Conservation (phyloP, 2,797 vertebrate species). For the Myotis vivesi region DNA sequence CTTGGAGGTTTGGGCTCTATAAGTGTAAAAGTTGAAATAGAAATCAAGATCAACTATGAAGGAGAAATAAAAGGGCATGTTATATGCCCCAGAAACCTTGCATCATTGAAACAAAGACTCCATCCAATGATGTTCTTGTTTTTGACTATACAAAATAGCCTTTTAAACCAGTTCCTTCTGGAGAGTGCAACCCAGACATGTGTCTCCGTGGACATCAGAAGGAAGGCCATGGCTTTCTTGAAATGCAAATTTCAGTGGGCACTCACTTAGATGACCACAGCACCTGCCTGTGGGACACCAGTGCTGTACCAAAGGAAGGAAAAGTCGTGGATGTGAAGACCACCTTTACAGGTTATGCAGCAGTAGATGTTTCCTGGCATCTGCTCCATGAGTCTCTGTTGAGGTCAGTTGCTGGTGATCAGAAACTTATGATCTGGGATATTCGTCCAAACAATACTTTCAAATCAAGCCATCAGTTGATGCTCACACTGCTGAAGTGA, state of each 20-base stretch:
- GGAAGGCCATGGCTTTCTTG: slow-evolving; percentile 96
- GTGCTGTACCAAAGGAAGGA: slow-evolving; percentile 95
- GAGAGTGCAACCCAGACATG: slow-evolving; percentile 96
- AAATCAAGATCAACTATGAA: slow-evolving; percentile 98
- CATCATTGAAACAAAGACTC: slow-evolving; percentile 98
- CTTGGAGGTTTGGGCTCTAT: slow-evolving; percentile 98
- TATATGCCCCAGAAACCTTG: slow-evolving; percentile 99
- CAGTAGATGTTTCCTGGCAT: slow-evolving; percentile 98
- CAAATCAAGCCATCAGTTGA: slow-evolving; percentile 97
- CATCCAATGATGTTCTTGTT: slow-evolving; percentile 95
- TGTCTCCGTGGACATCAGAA: slow-evolving; percentile 96
- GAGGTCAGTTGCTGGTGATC: slow-evolving; percentile 96
- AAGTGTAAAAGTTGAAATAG: slow-evolving; percentile 95
- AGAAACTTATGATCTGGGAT: slow-evolving; percentile 99
- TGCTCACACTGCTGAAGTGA: slow-evolving; percentile 97
- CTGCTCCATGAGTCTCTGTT: slow-evolving; percentile 96
- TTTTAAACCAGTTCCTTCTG: slow-evolving; percentile 97
- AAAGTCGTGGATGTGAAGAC: slow-evolving; percentile 98
- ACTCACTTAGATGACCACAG: slow-evolving; percentile 97
- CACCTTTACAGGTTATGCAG: slow-evolving; percentile 96
- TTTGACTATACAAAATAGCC: slow-evolving; percentile 98
- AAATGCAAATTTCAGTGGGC: slow-evolving; percentile 98
- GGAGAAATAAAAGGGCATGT: slow-evolving; percentile 97
- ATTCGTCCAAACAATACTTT: slow-evolving; percentile 97
- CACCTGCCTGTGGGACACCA: slow-evolving; percentile 97